Evolutionary conservation across 2,113 vertebrate species (phyloP), one percentile per base, ranked within the genome.

Genomic region (Anhinga anhinga): DNA sequence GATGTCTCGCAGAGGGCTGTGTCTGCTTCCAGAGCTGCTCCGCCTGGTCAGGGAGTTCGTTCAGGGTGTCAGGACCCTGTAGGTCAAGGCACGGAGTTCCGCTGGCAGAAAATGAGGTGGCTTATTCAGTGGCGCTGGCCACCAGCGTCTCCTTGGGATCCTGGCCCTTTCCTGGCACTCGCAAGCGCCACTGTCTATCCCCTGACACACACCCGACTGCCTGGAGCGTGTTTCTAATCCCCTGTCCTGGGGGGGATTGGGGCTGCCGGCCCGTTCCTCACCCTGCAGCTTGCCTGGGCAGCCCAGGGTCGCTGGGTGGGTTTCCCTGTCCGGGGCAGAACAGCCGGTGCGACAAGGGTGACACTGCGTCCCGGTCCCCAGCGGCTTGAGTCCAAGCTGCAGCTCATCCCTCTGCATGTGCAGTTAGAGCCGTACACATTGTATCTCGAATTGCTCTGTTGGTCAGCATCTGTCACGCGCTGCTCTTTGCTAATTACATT

Each of bases 321-420:
- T n/a, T 44, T 44, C 26, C 13, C 40, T 29, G 10, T 5, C 10
- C 2, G 25, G 49, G 38, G 12, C 63, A 59, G n/a, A 70, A 6
- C 8, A 8, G 17, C 10, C 0, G 4, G 32, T 44, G 45, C 40
- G 47, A 63, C 32, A 22, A 45, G 66, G 2, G 36, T 19, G 30
- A 22, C 2, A 5, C 36, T 27, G 25, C 5, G 2, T 18, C n/a
- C 36, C 1, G 0, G 22, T 49, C 23, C 44, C 66, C n/a, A 49
- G 29, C 0, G 0, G 13, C 53, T 59, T 34, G 44, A 34, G 17
- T 49, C n/a, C 17, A 40, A 72, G 56, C 47, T 52, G 32, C 38
- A 59, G n/a, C 80, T 58, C n/a, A 40, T 47, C 27, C 9, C n/a
- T 3, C 16, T 11, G 8, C 47, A 15, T 0, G 0, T n/a, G 25